Evolutionary conservation across 2,888 invertebrate species (phyloP).

Genomic region (Phalera bucephala): DNA sequence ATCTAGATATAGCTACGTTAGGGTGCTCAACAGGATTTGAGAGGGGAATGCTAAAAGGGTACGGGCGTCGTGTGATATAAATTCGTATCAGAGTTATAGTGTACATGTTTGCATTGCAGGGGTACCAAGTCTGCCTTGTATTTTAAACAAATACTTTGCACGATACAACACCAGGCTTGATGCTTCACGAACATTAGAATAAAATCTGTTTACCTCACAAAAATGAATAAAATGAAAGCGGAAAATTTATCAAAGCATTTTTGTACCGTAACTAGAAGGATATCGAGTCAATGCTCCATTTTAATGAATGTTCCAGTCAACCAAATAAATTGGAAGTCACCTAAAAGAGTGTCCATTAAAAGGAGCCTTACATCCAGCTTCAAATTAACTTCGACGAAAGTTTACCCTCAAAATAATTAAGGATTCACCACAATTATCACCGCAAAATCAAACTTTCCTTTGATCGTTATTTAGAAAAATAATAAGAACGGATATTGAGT

Average conservation of each 20-base stretch:
- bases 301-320: conserved; percentile 75
- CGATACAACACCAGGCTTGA: conserved; percentile 30
- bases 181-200: conserved; percentile 21
- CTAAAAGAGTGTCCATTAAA: conserved; percentile 80
- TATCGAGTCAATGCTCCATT: conserved; percentile 53
- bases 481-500: conserved; percentile 44
- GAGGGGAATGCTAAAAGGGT: conserved; percentile 77
- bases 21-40: conserved; percentile 66
- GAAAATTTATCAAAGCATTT: conserved; percentile 51
- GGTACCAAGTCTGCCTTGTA: conserved; percentile 47
- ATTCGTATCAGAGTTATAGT: conserved; percentile 52
- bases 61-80: conserved; percentile 61
- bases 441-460: conserved; percentile 79
- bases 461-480: conserved; percentile 67
- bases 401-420: conserved; percentile 83
- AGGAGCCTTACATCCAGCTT: conserved; percentile 72
- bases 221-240: conserved; percentile 17
- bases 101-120: conserved; percentile 38
- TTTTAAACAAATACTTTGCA: conserved; percentile 50
- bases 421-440: conserved; percentile 82
- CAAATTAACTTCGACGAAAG: conserved; percentile 79
- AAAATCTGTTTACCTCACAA: conserved; percentile 28
- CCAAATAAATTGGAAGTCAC: conserved; percentile 77
- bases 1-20: conserved; percentile 65
- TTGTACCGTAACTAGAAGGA: conserved; percentile 52